Evolutionary conservation across 2,888 invertebrate species (phyloP), one percentile per base, ranked within the genome.

Genomic region (Conomelus anceps): DNA sequence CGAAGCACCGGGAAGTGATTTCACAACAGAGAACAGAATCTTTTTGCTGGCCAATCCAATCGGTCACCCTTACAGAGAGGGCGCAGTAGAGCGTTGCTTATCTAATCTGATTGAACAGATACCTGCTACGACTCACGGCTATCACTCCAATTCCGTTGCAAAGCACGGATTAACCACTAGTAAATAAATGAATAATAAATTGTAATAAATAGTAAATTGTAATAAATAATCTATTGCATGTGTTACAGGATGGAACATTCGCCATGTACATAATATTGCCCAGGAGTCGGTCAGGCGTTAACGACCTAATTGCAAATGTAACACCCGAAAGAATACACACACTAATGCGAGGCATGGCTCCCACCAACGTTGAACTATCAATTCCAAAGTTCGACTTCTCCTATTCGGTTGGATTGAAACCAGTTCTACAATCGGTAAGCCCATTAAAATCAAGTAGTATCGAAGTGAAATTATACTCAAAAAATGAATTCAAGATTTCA

Each of bases 301-400:
- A 95, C 1, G 93, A 94, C 0, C 93, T 97, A 3, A 92, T 96
- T 22, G 93, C 94, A 7, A 94, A 94, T 22, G 92, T 97, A 7
- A 95, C 94, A 90, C 94, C 95, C 6, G 93, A 92, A 26, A 93
- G 94, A 0, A 92, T 97, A 0, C 94, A 95, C 7, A 93, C 94
- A 7, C 94, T 95, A 90, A 93, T 96, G 89, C 94, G 94, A 92
- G 93, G 94, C 84, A 94, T 97, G 94, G 94, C 95, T 34, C 94
- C 95, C 89, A 92, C 94, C 3, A 93, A 94, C 0, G 95, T 97
- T 0, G 95, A 95, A 89, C 94, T 97, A 0, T 94, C 94, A 9
- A 92, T 97, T 86, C 97, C 97, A 0, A 96, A 96, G 93, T 97
- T 97, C 93, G 95, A 95, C 92, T 97, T 97, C 91, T 96, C 96